Evolutionary conservation across 2,888 invertebrate species (phyloP), one percentile per base, ranked within the genome.

Genomic region (Drosophila niveifrons): DNA sequence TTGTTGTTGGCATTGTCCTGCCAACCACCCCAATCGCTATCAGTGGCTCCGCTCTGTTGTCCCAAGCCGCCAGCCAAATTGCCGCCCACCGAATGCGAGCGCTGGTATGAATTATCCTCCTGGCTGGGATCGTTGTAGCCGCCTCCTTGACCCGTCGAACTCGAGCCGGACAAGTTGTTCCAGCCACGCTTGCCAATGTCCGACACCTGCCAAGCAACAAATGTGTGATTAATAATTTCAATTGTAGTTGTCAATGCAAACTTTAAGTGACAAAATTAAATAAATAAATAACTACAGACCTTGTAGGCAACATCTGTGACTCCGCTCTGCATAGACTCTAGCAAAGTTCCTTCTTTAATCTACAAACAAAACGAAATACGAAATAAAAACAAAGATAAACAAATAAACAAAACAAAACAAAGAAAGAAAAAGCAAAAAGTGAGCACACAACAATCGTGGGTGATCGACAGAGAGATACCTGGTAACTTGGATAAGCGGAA

Each of bases 321-420:
- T 91, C 95, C 95, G 78, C 92, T 91, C 75, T 94, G 94, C 88
- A 95, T 94, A 87, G 94, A 94, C 89, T 95, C 95, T 93, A 95
- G 93, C 90, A 95, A 93, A 86, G 94, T 94, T 90, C 95, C 95
- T 81, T 95, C 95, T 93, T 94, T 95, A 89, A 95, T 95, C 95
- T 95, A 93, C 80, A 83, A 91, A 88, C 75, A 85, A 91, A 90
- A 91, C 62, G 39, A 75, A 51, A 55, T 41, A 66, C 63, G 66
- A 61, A 67, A 71, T 77, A 82, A 80, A 70, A 89, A 87, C 74
- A 80, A 82, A 53, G 72, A 66, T 82, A 75, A 69, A 66, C 81
- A 75, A 69, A 48, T n/a, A 64, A 51, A 62, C 44, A 43, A 73
- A 65, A 47, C 29, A 36, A 53, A 36, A 47, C 17, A 17, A 13